phyloP scores from a whole-genome alignment of 1,140 invertebrate species.

The Drosophila lacertosa region DNA sequence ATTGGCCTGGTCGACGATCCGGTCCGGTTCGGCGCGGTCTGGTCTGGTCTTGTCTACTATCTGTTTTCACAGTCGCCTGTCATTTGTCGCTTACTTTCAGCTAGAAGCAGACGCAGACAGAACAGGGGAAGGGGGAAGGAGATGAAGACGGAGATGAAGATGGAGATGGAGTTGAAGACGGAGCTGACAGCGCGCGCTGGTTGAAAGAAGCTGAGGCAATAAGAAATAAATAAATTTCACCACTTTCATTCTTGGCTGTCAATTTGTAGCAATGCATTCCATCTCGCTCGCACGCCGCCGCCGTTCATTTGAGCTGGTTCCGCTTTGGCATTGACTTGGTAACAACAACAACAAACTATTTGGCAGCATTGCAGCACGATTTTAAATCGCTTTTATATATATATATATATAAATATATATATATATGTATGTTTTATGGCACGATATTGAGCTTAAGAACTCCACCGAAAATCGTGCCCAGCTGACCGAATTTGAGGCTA shows the following conservation, averaged over 20 bases:
- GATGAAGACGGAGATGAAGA: slow-evolving; percentile 13
- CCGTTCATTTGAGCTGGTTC: slow-evolving; percentile 44
- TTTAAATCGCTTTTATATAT: slow-evolving; percentile 46
- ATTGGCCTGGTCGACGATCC: slow-evolving; percentile 32
- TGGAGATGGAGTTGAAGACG: slow-evolving; percentile 6
- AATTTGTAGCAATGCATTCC: slow-evolving; percentile 43
- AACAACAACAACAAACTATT: slow-evolving; percentile 57
- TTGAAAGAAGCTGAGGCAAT: slow-evolving; percentile 13
- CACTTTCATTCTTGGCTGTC: slow-evolving; percentile 69
- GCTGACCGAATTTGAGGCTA: slow-evolving; percentile 53
- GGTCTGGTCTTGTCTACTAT: slow-evolving; percentile 24
- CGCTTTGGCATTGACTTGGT: slow-evolving; percentile 60
- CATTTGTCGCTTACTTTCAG: slow-evolving; percentile 63
- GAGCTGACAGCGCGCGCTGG: slow-evolving; percentile 9
- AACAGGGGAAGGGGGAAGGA: background rate
- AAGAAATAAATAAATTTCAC: slow-evolving; percentile 62
- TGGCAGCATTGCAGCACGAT: slow-evolving; percentile 65
- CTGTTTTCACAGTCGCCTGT: slow-evolving; percentile 36
- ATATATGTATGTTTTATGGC: slow-evolving; percentile 50
- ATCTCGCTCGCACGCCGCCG: background rate
- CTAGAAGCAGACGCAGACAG: slow-evolving; percentile 19
- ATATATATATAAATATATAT: slow-evolving; percentile 44
- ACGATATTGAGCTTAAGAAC: slow-evolving; percentile 63
- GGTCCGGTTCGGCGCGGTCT: too few species aligned
- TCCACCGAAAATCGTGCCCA: slow-evolving; percentile 58